These are phyloP conservation scores for Ptychochromis oligacanthus DNA, from an alignment of 2,113 vertebrate genomes.

Conservation along the genomic window DNA sequence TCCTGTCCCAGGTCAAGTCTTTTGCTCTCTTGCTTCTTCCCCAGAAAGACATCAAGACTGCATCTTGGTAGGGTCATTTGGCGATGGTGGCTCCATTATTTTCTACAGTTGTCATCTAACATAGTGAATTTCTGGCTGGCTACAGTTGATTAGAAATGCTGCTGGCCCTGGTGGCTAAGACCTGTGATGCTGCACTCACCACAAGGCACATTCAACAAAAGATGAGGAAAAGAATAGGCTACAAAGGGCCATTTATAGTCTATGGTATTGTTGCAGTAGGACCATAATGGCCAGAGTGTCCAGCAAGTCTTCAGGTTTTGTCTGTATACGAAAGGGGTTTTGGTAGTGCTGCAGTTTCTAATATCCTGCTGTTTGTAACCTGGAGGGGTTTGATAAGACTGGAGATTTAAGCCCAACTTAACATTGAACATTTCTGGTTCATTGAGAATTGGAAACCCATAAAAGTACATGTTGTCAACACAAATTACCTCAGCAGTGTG, in stretches of 20 bases:
- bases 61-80: constrained; percentile 66
- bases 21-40: constrained; percentile 42
- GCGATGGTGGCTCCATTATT: constrained; percentile 61
- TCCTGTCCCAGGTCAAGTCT: constrained; percentile 61
- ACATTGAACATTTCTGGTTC: constrained; percentile 71
- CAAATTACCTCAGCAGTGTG: constrained; percentile 55
- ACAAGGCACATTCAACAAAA: constrained; percentile 66
- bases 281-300: constrained; percentile 61
- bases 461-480: constrained; percentile 61
- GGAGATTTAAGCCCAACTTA: constrained; percentile 63
- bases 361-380: constrained; percentile 60
- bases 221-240: constrained; percentile 53
- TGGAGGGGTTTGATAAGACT: constrained; percentile 57
- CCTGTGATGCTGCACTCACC: constrained; percentile 59
- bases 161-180: constrained; percentile 54
- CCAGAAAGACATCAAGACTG: constrained; percentile 62
- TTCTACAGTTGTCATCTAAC: constrained; percentile 59
- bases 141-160: constrained; percentile 55
- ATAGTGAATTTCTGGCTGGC: constrained; percentile 62
- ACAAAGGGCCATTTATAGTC: constrained; percentile 69
- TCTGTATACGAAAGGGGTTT: constrained; percentile 48
- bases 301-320: constrained; percentile 56
- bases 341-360: constrained; percentile 41
- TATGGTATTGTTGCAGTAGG: constrained; percentile 59
- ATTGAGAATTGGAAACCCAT: constrained; percentile 61